Evolutionary conservation across 2,797 vertebrate species (phyloP).

Genomic region (Labroides dimidiatus): DNA sequence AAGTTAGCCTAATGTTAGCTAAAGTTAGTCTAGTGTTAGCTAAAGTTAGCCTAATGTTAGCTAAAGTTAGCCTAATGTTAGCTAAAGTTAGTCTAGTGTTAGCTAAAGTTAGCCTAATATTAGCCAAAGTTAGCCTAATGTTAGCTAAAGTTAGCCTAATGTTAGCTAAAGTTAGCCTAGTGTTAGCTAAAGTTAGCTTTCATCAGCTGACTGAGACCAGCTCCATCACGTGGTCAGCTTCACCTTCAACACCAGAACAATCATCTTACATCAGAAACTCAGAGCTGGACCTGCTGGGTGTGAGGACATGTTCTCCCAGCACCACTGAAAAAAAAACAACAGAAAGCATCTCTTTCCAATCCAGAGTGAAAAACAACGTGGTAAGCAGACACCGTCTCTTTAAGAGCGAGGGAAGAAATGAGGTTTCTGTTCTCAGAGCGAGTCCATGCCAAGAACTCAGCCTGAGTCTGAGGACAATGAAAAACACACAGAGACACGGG

Average conservation of each 20-base stretch:
- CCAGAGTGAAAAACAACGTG: not conserved
- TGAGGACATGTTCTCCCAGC: slow-evolving; percentile 6
- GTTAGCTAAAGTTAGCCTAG: too few relatives aligned
- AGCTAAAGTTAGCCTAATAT: too few relatives aligned
- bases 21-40: too few relatives aligned
- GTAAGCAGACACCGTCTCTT: slow-evolving; percentile 1
- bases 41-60: too few relatives aligned
- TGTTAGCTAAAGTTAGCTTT: too few relatives aligned
- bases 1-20: too few relatives aligned
- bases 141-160: too few relatives aligned
- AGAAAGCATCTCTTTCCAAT: not conserved
- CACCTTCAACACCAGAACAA: not conserved
- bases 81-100: too few relatives aligned
- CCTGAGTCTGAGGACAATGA: slow-evolving; percentile 6
- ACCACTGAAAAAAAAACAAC: slow-evolving; percentile 4
- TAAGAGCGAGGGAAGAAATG: not conserved
- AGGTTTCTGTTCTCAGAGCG: slow-evolving; percentile 5
- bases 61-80: too few relatives aligned
- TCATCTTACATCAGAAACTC: slow-evolving; percentile 1
- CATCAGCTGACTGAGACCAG: not conserved
- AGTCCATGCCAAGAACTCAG: slow-evolving; percentile 2
- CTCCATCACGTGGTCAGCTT: not conserved
- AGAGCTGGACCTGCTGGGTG: not conserved
- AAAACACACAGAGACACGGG: slow-evolving; percentile 16
- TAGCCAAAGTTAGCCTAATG: too few relatives aligned